Evolutionary conservation across 2,113 vertebrate genomes (phyloP).

Genomic region (Prinia subflava): DNA sequence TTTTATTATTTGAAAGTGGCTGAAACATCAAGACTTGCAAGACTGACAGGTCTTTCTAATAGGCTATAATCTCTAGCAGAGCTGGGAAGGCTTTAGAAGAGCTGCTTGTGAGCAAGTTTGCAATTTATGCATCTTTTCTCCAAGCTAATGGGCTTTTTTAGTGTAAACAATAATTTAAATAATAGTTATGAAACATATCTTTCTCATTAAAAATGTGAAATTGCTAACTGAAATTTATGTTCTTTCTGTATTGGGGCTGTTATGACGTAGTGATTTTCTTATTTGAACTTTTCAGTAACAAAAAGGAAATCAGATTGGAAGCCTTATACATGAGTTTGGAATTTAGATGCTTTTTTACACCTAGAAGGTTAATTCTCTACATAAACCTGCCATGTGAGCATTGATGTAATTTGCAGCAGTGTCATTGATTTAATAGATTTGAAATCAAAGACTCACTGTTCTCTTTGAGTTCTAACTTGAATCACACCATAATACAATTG

Average conservation of each 20-base stretch:
- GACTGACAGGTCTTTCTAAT: background rate
- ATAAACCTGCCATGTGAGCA: background rate
- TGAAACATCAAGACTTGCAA: background rate
- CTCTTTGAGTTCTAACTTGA: background rate
- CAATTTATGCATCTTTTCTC: background rate
- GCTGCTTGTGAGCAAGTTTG: background rate
- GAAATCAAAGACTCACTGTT: background rate
- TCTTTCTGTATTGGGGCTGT: background rate
- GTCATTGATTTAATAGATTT: background rate
- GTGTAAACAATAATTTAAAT: background rate
- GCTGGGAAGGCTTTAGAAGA: background rate
- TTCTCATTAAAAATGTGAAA: background rate
- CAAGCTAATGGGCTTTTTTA: background rate
- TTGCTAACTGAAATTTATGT: background rate
- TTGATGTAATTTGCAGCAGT: background rate
- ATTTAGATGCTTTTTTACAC: background rate
- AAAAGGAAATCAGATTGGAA: background rate
- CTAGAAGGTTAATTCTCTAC: background rate
- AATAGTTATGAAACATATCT: background rate
- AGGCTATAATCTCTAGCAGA: background rate
- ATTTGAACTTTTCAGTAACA: background rate
- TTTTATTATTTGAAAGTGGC: background rate
- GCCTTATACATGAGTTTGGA: background rate
- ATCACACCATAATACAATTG: background rate
- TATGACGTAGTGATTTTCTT: background rate